Conservation (phyloP, 2,888 invertebrate species). For the Pyrocoelia pectoralis region DNA sequence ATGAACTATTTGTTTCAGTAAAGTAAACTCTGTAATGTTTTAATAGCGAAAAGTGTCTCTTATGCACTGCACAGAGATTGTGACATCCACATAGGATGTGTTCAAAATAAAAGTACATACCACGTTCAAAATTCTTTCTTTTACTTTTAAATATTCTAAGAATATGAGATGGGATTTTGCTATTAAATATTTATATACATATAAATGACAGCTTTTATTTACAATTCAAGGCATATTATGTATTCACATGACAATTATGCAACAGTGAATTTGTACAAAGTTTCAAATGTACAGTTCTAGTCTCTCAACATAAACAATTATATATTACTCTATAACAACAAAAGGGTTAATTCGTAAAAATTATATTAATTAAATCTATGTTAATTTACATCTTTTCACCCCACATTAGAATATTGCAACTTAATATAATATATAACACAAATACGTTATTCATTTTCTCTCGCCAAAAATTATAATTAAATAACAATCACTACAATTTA, state of each 20-base stretch:
- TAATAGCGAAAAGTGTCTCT: too few relatives aligned
- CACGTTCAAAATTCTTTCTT: too few relatives aligned
- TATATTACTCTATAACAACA: slow-evolving; percentile 49
- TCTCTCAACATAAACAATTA: slow-evolving; percentile 49
- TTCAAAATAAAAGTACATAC: too few relatives aligned
- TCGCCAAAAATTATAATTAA: background rate
- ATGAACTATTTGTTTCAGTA: too few relatives aligned
- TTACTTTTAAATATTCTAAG: too few relatives aligned
- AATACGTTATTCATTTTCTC: background rate
- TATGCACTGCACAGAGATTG: too few relatives aligned
- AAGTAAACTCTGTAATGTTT: too few relatives aligned
- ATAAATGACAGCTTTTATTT: slow-evolving; percentile 56
- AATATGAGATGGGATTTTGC: too few relatives aligned
- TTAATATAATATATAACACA: slow-evolving; percentile 20
- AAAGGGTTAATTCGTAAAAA: slow-evolving; percentile 46
- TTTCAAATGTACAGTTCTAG: slow-evolving; percentile 49
- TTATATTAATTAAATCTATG: slow-evolving; percentile 44
- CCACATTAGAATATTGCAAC: slow-evolving; percentile 44
- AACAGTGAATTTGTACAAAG: slow-evolving; percentile 47
- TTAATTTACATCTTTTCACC: slow-evolving; percentile 39
- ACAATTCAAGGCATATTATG: slow-evolving; percentile 57
- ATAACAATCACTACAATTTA: background rate
- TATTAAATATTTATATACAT: too few relatives aligned
- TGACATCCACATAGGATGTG: too few relatives aligned
- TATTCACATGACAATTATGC: slow-evolving; percentile 55